Evolutionary conservation across 2,797 vertebrate genomes (phyloP).

Genomic region (Poeciliopsis turneri): DNA sequence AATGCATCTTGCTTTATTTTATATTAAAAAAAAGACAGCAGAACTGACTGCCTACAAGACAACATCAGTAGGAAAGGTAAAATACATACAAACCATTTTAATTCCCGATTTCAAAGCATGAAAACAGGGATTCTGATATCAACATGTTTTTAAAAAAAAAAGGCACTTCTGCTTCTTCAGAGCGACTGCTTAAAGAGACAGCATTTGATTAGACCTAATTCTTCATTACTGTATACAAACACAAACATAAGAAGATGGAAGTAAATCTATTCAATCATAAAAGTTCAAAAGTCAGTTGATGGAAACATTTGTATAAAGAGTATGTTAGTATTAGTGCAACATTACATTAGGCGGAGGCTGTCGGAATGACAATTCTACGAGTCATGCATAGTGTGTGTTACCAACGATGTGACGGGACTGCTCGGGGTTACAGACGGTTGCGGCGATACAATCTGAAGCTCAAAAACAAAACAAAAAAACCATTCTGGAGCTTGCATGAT

Average conservation of each 20-base stretch:
- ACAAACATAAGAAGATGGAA: conserved; percentile 51
- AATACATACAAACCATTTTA: conserved; percentile 28
- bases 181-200: conserved; percentile 44
- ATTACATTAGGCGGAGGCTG: conserved; percentile 51
- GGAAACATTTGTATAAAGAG: conserved; percentile 57
- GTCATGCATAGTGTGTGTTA: conserved; percentile 71
- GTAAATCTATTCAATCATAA: conserved; percentile 52
- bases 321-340: conserved; percentile 69
- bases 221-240: conserved; percentile 50
- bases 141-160: conserved; percentile 49
- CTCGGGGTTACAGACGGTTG: conserved; percentile 48
- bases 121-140: conserved; percentile 34
- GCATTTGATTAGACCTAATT: conserved; percentile 42
- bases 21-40: conserved; percentile 36
- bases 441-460: conserved; percentile 34
- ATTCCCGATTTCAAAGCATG: conserved; percentile 32
- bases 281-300: conserved; percentile 57
- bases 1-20: conserved; percentile 25
- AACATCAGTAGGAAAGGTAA: conserved; percentile 35
- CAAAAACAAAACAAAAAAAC: conserved; percentile 38
- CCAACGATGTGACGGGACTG: conserved; percentile 49
- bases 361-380: conserved; percentile 76
- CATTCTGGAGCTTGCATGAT: conserved; percentile 48
- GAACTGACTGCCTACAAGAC: conserved; percentile 25
- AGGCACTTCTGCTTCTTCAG: conserved; percentile 78